Conservation (phyloP, 2,888 invertebrate genomes). For the Didymodactylos carnosus region DNA sequence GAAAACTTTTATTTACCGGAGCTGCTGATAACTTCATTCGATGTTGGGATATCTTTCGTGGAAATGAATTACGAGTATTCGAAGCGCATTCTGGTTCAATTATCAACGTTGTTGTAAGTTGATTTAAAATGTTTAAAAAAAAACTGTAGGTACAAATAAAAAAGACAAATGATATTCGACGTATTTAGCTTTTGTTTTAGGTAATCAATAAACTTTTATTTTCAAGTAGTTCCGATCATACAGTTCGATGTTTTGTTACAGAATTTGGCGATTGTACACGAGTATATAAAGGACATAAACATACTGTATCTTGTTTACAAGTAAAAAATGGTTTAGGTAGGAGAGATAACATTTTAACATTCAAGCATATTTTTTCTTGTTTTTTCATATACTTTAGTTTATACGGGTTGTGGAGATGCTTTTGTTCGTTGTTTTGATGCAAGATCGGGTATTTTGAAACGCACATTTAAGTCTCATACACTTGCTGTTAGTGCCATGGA, state of each 20-base stretch:
- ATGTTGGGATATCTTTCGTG: constrained; percentile 35
- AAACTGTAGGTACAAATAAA: constrained; percentile 10
- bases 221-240: constrained; percentile 37
- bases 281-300: constrained; percentile 35
- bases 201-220: constrained; percentile 37
- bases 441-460: constrained; percentile 32
- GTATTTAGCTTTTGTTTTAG: constrained; percentile 18
- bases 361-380: neutral
- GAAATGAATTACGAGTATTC: constrained; percentile 31
- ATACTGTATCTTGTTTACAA: constrained; percentile 36
- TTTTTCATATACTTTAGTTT: constrained; percentile 31
- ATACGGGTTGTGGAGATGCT: constrained; percentile 36
- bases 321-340: constrained; percentile 36
- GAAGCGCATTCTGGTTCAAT: constrained; percentile 35
- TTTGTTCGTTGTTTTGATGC: constrained; percentile 33
- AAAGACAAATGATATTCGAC: neutral
- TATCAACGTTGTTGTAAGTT: constrained; percentile 34
- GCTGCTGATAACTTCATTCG: constrained; percentile 35
- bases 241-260: constrained; percentile 38
- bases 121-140: neutral
- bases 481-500: constrained; percentile 32
- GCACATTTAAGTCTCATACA: constrained; percentile 32
- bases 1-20: constrained; percentile 35
- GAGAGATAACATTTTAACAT: constrained; percentile 14
- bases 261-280: constrained; percentile 39